phyloP scores from a whole-genome alignment of 2,797 vertebrate genomes.

The Pteronotus mesoamericanus region DNA sequence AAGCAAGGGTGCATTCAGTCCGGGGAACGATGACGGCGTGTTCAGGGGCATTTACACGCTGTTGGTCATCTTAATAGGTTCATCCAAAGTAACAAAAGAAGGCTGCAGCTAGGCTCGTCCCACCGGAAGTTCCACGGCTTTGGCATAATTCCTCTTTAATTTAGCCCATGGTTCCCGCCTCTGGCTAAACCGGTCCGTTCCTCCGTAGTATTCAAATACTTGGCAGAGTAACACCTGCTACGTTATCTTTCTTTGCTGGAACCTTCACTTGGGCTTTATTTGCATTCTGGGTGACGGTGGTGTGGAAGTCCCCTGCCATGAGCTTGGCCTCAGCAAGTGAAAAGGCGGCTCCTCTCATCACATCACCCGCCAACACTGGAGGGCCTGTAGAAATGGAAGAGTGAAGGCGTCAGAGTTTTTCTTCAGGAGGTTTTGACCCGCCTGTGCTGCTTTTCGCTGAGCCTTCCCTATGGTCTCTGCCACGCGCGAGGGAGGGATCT shows the following conservation, averaged over 20 bases:
- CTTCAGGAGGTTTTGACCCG: constrained; percentile 96
- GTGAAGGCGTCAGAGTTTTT: constrained; percentile 98
- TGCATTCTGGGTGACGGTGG: constrained; percentile 97
- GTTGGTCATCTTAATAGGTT: background rate
- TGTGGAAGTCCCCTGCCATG: constrained; percentile 97
- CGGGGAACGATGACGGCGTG: constrained; percentile 95
- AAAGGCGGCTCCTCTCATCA: constrained; percentile 98
- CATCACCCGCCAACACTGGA: constrained; percentile 96
- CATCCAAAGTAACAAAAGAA: background rate
- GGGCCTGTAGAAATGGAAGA: constrained; percentile 91
- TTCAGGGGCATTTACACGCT: background rate
- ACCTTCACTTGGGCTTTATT: constrained; percentile 99
- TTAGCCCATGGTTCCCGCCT: constrained; percentile 96
- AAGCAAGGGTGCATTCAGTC: constrained; percentile 95
- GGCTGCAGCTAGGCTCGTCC: constrained; percentile 94
- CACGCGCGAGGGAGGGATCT: constrained; percentile 36
- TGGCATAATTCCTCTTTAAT: constrained; percentile 96
- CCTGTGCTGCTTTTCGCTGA: constrained; percentile 96
- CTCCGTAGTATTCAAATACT: constrained; percentile 98
- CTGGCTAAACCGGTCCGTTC: constrained; percentile 96
- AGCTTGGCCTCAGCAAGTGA: constrained; percentile 98
- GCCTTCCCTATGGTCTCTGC: constrained; percentile 99
- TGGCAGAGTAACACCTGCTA: constrained; percentile 96
- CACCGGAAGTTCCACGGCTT: constrained; percentile 95
- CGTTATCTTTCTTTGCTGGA: constrained; percentile 95